Conservation (phyloP, 2,888 invertebrate genomes). For the Drosophila macrospina region DNA sequence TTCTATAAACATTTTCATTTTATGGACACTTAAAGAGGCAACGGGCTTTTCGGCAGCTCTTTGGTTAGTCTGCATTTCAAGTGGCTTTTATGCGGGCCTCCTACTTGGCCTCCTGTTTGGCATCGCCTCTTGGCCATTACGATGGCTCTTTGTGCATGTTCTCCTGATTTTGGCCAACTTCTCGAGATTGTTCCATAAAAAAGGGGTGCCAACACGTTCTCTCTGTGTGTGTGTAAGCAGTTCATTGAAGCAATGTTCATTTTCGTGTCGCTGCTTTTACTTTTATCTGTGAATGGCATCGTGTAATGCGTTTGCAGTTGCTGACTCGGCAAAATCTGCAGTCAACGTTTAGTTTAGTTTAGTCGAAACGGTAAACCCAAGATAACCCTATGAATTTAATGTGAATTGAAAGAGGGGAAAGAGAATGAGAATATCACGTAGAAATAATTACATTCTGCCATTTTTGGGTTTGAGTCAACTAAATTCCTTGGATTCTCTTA, state of each 20-base stretch:
- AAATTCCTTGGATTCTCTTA: conserved; percentile 5
- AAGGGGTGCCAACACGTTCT: conserved; percentile 47
- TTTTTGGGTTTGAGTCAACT: not conserved
- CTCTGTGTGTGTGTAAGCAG: conserved; percentile 37
- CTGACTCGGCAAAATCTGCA: conserved; percentile 68
- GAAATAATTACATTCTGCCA: conserved; percentile 41
- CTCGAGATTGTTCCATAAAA: conserved; percentile 73
- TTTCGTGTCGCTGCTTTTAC: conserved; percentile 73
- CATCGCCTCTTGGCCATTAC: conserved; percentile 61
- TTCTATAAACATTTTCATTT: conserved; percentile 80
- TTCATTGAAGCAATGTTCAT: conserved; percentile 55
- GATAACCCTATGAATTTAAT: conserved; percentile 43
- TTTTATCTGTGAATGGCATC: conserved; percentile 78
- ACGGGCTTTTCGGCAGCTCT: conserved; percentile 30
- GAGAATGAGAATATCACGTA: conserved; percentile 36
- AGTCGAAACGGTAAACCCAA: conserved; percentile 41
- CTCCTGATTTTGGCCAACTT: conserved; percentile 63
- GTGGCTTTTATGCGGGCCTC: conserved; percentile 74
- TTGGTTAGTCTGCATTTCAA: conserved; percentile 61
- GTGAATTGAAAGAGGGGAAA: conserved; percentile 1
- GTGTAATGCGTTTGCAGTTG: conserved; percentile 72
- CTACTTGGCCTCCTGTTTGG: conserved; percentile 13
- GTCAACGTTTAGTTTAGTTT: conserved; percentile 26
- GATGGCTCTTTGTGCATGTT: conserved; percentile 52
- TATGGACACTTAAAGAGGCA: conserved; percentile 79